Evolutionary conservation across 1,140 invertebrate species (phyloP).

Genomic region (Parapsyche elsis): DNA sequence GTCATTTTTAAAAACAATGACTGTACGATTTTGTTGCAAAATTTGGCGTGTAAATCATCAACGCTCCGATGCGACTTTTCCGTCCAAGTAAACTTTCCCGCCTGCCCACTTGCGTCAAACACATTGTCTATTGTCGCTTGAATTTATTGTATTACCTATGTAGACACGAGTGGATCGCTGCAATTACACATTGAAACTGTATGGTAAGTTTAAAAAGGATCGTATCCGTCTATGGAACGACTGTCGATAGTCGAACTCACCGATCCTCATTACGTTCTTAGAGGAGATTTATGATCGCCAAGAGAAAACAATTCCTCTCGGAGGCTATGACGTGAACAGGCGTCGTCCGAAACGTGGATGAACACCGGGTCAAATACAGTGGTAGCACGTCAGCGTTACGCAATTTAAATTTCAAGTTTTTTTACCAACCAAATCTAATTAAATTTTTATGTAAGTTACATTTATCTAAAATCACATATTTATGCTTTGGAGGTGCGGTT

Average conservation of each 20-base stretch:
- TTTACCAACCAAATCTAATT: neutral
- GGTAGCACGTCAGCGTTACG: neutral
- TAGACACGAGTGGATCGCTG: neutral
- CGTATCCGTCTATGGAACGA: too few species aligned
- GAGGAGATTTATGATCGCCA: conserved; percentile 1
- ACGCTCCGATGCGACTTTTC: neutral
- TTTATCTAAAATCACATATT: neutral
- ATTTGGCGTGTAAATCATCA: conserved; percentile 8
- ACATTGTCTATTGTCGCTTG: too few species aligned
- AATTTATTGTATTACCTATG: neutral
- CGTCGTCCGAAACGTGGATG: conserved; percentile 29
- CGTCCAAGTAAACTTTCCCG: neutral
- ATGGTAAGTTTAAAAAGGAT: too few species aligned
- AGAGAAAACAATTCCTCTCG: conserved; percentile 19
- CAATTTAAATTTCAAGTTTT: conserved; percentile 1
- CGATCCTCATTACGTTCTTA: conserved; percentile 18
- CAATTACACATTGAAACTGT: too few species aligned
- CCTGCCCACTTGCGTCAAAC: too few species aligned
- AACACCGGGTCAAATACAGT: conserved; percentile 25
- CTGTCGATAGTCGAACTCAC: neutral
- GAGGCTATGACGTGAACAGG: conserved; percentile 14
- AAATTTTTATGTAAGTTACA: conserved; percentile 11
- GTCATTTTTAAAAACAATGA: conserved; percentile 34
- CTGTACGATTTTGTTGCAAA: conserved; percentile 8
- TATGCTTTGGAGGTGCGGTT: neutral